Conservation (phyloP, 2,113 vertebrate genomes). For the Otolemur garnettii region DNA sequence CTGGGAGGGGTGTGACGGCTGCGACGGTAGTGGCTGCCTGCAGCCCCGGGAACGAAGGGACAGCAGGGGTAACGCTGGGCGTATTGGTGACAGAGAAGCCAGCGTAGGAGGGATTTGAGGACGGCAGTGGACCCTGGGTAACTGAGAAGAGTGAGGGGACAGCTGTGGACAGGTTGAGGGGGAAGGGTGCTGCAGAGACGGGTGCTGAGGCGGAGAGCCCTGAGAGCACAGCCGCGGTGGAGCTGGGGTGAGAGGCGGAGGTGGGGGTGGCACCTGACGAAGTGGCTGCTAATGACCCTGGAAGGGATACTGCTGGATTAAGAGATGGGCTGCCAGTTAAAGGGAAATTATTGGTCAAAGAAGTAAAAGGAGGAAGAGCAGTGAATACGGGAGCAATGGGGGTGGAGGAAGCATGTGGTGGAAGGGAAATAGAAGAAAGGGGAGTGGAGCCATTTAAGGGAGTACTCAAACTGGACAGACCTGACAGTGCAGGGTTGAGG, state of each 20-base stretch:
- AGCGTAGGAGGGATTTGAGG: constrained; percentile 91
- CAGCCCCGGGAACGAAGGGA: constrained; percentile 95
- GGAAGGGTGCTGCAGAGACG: constrained; percentile 88
- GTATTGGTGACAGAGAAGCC: constrained; percentile 94
- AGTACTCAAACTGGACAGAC: constrained; percentile 85
- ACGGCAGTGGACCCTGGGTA: constrained; percentile 88
- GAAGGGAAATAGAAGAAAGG: constrained; percentile 85
- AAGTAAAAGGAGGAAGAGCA: constrained; percentile 92
- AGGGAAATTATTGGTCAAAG: constrained; percentile 88
- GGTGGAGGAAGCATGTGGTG: constrained; percentile 86
- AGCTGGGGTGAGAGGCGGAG: constrained; percentile 77
- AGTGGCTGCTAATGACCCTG: constrained; percentile 85
- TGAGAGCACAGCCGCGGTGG: constrained; percentile 88
- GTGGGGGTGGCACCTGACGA: constrained; percentile 82
- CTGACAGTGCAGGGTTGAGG: constrained; percentile 86
- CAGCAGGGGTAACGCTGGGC: constrained; percentile 92
- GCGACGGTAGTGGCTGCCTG: constrained; percentile 93
- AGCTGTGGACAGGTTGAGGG: constrained; percentile 92
- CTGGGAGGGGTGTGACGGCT: constrained; percentile 93
- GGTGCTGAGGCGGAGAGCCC: constrained; percentile 88
- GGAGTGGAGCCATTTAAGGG: constrained; percentile 85
- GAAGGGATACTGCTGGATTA: constrained; percentile 85
- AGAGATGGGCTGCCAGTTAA: constrained; percentile 86
- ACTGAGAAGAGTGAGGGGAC: constrained; percentile 93
- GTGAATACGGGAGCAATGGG: constrained; percentile 90